Base-by-base conservation (phyloP, 2,888 invertebrate genomes). In the Agonopterix alstromeriana region DNA sequence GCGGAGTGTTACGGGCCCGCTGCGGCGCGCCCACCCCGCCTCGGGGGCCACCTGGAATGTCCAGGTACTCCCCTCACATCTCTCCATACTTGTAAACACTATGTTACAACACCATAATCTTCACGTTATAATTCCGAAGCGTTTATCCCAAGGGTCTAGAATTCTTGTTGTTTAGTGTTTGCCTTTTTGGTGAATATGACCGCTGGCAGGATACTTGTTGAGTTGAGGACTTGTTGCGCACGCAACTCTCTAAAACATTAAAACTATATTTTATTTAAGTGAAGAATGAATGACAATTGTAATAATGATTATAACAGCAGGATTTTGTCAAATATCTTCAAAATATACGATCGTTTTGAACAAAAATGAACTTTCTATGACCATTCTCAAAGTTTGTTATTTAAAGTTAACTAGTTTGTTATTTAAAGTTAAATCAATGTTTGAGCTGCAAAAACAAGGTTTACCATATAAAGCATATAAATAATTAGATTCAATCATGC, bases 31-130 rank as follows among this genome's bases (percentile, higher is more conserved):
- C 56, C 93, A 93, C 87, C 94, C 94, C 56, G 93, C 94, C 60
- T 93, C 95, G 56, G 95, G 95, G 55, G 94, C 95, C 66, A 94
- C 95, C 81, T 95, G 95, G 95, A 95, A 95, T 74, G 95, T 95
- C 61, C 93, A 93, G 91, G 91, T 91, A 90, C 63, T 53, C 54
- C 48, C 46, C 43, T 44, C 8, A 27, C 36, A 27, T 17, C 11
- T 8, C 11, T 17, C 27, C 44, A 40, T 10, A 27, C 7, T 27
- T 27, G 27, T 27, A 27, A 27, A 27, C 27, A 27, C 27, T 27
- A 27, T 7, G 5, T 17, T 10, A 46, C 35, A 8, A 10, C 11
- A 27, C 11, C 10, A n/a, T 11, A 36, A 10, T 3, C 36, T n/a
- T 11, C 17, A 11, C 12, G 3, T 10, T 2, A 10, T 11, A 12